Evolutionary conservation across 2,113 vertebrate genomes (phyloP).

Genomic region (Pristiophorus japonicus): DNA sequence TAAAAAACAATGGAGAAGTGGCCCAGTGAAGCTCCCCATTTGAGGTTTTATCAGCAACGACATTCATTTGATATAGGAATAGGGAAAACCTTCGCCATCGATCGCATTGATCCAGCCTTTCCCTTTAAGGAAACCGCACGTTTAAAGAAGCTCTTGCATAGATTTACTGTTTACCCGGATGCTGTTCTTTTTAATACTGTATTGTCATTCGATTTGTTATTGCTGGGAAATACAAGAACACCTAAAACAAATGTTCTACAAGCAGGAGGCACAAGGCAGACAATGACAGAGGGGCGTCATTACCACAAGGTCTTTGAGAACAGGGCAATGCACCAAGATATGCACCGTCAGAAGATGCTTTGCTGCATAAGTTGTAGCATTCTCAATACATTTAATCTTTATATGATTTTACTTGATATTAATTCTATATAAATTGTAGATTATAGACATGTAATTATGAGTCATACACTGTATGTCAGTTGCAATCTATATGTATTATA

Average conservation of each 20-base stretch:
- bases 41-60: conserved; percentile 7
- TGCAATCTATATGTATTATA: not conserved
- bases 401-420: not conserved
- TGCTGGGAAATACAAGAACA: conserved; percentile 50
- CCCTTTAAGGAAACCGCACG: conserved; percentile 68
- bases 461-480: not conserved
- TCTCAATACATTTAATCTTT: not conserved
- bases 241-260: not conserved
- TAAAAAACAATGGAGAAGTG: conserved; percentile 8
- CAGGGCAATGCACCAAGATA: not conserved
- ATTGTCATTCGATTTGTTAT: conserved; percentile 62
- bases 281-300: not conserved
- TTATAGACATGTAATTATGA: not conserved
- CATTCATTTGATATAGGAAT: conserved; percentile 59
- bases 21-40: not conserved
- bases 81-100: conserved; percentile 69
- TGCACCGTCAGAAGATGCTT: not conserved
- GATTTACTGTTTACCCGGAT: conserved; percentile 54
- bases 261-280: not conserved
- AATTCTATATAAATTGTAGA: not conserved
- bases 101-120: conserved; percentile 72
- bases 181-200: conserved; percentile 56
- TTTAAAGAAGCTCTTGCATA: conserved; percentile 60
- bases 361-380: not conserved
- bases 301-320: not conserved